These are phyloP conservation scores for Melitaea cinxia DNA, from an alignment of 1,140 invertebrate species.

Conservation along the genomic window DNA sequence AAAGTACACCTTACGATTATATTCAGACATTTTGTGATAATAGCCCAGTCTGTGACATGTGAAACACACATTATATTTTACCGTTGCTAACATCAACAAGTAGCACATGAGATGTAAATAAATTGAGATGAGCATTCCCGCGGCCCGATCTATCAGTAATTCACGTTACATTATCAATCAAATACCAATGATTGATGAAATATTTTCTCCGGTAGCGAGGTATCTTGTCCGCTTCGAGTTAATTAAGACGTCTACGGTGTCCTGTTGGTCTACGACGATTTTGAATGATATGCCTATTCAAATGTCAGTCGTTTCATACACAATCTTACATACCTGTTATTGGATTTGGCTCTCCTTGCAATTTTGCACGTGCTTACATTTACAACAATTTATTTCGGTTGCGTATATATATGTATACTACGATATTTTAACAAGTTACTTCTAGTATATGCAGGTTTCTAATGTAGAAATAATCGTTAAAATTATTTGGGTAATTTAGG, in stretches of 20 bases:
- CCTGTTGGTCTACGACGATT: background rate
- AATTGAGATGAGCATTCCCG: conserved; percentile 73
- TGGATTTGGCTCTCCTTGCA: no score
- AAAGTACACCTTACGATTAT: no score
- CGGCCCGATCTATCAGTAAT: conserved; percentile 75
- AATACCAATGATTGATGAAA: conserved; percentile 75
- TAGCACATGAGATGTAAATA: conserved; percentile 78
- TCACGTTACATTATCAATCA: conserved; percentile 79
- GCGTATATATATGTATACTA: no score
- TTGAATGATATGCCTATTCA: conserved; percentile 1
- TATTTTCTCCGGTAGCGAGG: conserved; percentile 75
- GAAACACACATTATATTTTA: conserved; percentile 49
- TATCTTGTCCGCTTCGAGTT: conserved; percentile 68
- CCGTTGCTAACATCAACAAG: conserved; percentile 74
- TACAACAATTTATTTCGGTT: no score
- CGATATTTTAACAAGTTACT: no score
- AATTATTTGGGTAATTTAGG: no score
- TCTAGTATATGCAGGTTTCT: no score
- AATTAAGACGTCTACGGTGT: conserved; percentile 66
- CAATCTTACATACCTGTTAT: no score
- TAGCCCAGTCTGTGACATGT: conserved; percentile 21
- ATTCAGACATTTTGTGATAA: conserved; percentile 15
- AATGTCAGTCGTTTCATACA: background rate
- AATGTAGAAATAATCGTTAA: no score
- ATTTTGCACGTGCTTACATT: no score